Evolutionary conservation across 2,113 vertebrate species (phyloP), one percentile per base, ranked within the genome.

Genomic region (Paracyprichromis sp.): DNA sequence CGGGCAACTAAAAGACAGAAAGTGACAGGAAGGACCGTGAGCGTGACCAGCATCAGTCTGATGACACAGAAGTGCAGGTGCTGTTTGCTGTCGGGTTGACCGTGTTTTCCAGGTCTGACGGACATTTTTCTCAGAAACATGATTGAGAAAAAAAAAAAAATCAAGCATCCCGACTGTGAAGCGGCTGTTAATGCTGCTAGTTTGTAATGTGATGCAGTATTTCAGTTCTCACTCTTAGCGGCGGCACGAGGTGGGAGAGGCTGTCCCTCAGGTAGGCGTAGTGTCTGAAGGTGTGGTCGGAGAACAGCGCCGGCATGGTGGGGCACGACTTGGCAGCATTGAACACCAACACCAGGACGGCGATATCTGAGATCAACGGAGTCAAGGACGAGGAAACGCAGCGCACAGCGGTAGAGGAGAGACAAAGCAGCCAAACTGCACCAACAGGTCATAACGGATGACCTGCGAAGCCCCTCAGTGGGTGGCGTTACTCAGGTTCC

Each of bases 201-300:
- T 5, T 21, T 69, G 17, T 21, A 11, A 4, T 1, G 31, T 21
- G 6, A 66, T 69, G 66, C 38, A 24, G n/a, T 43, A 16, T 73
- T 54, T 31, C 12, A 57, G 21, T 7, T 69, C 92, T 97, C 93
- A 99, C 99, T 53, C 97, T 96, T 7, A 99, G 95, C 0, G 97
- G 96, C 12, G 99, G 99, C 2, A 99, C 99, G 5, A 99, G 97
- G 83, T 99, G 98, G 1, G 98, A 99, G 83, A 99, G 97, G 8
- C 98, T 99, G 96, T 99, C 99, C 34, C 98, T 96, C 54, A 99
- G 97, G 93, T 99, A 99, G 5, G 98, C 97, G 2, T 99, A 99
- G 92, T 99, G 99, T 45, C 99, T 95, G 93, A 99, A 99, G 0
- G 98, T 99, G 84, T 99, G 98, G 86, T 99, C 98, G 0, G 99